These are phyloP conservation scores for Linepithema humile DNA, from an alignment of 1,140 invertebrate genomes.

Conservation along the genomic window DNA sequence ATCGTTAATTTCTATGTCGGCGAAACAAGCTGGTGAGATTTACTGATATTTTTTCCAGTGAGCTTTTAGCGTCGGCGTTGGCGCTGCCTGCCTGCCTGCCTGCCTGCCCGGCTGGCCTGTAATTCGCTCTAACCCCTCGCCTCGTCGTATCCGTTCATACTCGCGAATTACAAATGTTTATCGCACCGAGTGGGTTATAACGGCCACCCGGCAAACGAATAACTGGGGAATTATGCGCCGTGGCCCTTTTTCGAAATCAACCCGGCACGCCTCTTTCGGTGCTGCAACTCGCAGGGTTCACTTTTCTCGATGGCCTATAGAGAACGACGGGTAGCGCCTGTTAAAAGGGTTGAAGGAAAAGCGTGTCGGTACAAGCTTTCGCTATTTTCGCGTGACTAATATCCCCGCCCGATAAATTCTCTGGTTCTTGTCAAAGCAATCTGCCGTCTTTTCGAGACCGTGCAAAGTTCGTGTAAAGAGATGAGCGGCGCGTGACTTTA, in stretches of 20 bases:
- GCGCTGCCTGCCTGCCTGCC: background rate
- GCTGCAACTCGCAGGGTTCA: constrained; percentile 4
- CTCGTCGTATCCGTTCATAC: constrained; percentile 31
- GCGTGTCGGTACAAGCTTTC: constrained; percentile 31
- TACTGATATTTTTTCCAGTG: constrained; percentile 73
- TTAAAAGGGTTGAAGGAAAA: constrained; percentile 33
- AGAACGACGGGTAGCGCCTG: background rate
- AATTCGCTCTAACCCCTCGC: constrained; percentile 33
- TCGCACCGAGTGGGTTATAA: constrained; percentile 68
- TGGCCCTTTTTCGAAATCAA: constrained; percentile 63
- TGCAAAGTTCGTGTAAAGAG: constrained; percentile 27
- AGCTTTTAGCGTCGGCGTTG: constrained; percentile 73
- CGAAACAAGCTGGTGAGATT: constrained; percentile 71
- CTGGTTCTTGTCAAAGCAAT: constrained; percentile 51
- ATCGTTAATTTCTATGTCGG: constrained; percentile 73
- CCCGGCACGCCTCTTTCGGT: background rate
- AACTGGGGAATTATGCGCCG: constrained; percentile 69
- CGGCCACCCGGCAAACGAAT: constrained; percentile 61
- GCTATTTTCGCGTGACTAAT: constrained; percentile 43
- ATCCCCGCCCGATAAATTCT: constrained; percentile 27
- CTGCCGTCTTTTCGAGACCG: constrained; percentile 19
- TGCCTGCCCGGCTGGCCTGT: background rate
- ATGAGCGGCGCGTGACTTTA: constrained; percentile 45
- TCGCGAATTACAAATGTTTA: constrained; percentile 74
- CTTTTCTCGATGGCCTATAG: constrained; percentile 11